Evolutionary conservation across 37 sponge, comb jelly and placozoan genomes (phyloP), one percentile per base, ranked within the genome.

Genomic region (Spongia lamella): DNA sequence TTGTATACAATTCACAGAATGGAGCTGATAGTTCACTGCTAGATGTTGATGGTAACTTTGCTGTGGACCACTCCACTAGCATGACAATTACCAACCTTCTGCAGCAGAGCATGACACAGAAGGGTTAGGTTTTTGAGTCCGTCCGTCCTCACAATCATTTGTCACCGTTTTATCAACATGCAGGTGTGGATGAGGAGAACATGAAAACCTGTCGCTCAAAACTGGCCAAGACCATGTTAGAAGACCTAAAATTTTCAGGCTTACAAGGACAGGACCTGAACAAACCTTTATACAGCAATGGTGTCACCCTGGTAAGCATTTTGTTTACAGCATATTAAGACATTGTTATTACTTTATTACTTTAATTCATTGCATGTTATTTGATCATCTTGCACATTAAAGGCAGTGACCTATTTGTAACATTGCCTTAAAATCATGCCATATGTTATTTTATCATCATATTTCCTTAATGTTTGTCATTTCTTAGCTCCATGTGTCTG

Each of bases 11-110:
- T 27, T 61, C 27, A 21, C 62, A 61, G 29, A 61, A 61, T 11
- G 29, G 27, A 25, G 59, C 38, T 31, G 29, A 21, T 52, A 31
- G 68, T 43, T 43, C 64, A 15, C 50, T 76, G 30, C 66, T 93
- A 30, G 86, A 93, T 70, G 80, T 85, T 31, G 94, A 93, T 77
- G 86, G 85, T 11, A 89, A 89, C 73, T 82, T 93, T 56, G 75
- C 94, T 30, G 70, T 66, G 27, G 94, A 93, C 66, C 74, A 72
- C 31, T 68, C 89, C 7, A 51, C 26, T 0, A 39, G 55, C 38
- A 67, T 50, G 14, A 60, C 53, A 20, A 62, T 81, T 0, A 57
- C 21, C 29, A 43, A 33, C 2, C 19, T 85, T 3, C 74, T 93
- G 7, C 24, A 39, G 14, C 32, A 73, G 7, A 40, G 80, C 53